Conservation (phyloP, 1,140 invertebrate species). For the Lordiphosa clarofinis region DNA sequence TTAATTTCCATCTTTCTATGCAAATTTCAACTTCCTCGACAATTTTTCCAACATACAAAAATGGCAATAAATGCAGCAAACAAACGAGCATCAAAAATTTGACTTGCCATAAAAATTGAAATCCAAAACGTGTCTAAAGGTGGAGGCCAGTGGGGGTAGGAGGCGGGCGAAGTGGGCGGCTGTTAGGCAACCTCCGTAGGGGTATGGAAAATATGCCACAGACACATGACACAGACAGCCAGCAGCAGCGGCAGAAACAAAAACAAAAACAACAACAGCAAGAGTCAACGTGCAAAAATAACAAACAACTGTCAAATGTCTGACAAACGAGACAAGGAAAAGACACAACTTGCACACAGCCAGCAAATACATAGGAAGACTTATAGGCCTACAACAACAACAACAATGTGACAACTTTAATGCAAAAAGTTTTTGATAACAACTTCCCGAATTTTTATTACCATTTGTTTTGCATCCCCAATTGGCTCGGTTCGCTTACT, state of each 20-base stretch:
- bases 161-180: constrained; percentile 50
- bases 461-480: constrained; percentile 4
- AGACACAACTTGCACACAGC: constrained; percentile 48
- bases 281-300: constrained; percentile 76
- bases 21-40: constrained; percentile 76
- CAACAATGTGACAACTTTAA: constrained; percentile 21
- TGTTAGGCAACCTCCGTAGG: constrained; percentile 65
- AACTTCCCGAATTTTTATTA: constrained; percentile 54
- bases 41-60: constrained; percentile 53
- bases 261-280: constrained; percentile 24
- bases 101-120: constrained; percentile 77
- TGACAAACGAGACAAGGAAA: constrained; percentile 77
- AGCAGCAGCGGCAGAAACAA: constrained; percentile 25
- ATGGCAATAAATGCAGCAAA: constrained; percentile 54
- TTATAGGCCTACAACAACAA: constrained; percentile 15
- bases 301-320: constrained; percentile 78
- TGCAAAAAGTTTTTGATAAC: constrained; percentile 48
- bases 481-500: too few species aligned
- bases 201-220: constrained; percentile 69
- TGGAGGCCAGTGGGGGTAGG: not conserved
- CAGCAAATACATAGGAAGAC: constrained; percentile 37
- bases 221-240: constrained; percentile 56
- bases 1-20: constrained; percentile 79
- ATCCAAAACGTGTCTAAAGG: constrained; percentile 46
- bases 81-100: constrained; percentile 64